phyloP scores from a whole-genome alignment of 2,113 vertebrate genomes.

The Melanotaenia duboulayi region DNA sequence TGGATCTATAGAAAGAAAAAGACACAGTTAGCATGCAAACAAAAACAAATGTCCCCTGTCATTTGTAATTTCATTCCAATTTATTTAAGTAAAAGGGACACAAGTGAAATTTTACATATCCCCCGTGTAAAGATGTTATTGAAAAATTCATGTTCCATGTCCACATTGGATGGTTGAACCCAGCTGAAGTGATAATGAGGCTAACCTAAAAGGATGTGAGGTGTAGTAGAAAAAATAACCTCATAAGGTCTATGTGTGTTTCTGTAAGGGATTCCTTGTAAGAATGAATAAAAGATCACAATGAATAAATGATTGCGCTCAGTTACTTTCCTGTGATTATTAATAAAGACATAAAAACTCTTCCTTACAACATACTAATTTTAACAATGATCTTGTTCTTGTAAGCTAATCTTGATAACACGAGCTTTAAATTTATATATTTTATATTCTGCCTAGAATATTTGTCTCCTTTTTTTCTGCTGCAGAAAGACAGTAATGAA shows the following conservation, averaged over 20 bases:
- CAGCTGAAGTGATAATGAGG: conserved; percentile 15
- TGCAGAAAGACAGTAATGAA: no score
- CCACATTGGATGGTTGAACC: conserved; percentile 16
- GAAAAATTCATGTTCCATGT: conserved; percentile 35
- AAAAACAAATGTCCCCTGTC: conserved; percentile 41
- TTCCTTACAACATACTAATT: conserved; percentile 5
- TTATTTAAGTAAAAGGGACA: conserved; percentile 47
- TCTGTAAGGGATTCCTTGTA: conserved; percentile 6
- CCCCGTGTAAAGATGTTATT: conserved; percentile 25
- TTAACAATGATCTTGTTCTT: not conserved
- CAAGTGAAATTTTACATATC: conserved; percentile 35
- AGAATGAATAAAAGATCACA: conserved; percentile 43
- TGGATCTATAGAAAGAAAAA: conserved; percentile 10
- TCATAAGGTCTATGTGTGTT: not conserved
- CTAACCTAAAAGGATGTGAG: conserved; percentile 30
- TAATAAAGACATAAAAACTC: conserved; percentile 21
- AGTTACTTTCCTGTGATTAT: conserved; percentile 23
- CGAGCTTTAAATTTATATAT: no score
- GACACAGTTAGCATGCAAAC: conserved; percentile 14
- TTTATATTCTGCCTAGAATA: no score
- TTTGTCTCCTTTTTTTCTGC: no score
- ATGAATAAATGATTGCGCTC: conserved; percentile 34
- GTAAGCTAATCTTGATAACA: not conserved
- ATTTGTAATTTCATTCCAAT: conserved; percentile 44
- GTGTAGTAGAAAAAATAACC: not conserved